Evolutionary conservation across 2,888 invertebrate species (phyloP), one percentile per base, ranked within the genome.

Genomic region (Dione juno): DNA sequence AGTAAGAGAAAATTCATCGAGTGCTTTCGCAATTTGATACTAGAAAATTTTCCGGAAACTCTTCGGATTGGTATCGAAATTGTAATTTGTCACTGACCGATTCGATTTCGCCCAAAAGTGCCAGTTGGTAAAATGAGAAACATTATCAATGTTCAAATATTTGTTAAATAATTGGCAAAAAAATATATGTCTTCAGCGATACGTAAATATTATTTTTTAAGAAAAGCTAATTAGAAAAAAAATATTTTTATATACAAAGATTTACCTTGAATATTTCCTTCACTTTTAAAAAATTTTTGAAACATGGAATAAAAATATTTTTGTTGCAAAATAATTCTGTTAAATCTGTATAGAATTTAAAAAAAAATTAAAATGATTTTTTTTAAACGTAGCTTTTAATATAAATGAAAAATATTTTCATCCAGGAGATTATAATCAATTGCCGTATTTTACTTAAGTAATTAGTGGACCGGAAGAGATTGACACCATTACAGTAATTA

Each of bases 1-100:
- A 81, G 84, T 81, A 80, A 78, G 69, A 86, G 90, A 90, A 90
- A 90, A 90, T 90, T 90, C 83, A 83, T 84, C 81, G 83, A 79
- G 84, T 82, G 78, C 80, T 81, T 78, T 80, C 53, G 81, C 84
- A 87, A 89, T 89, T 90, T 86, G 88, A 83, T 82, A 77, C 73
- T 83, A 78, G 82, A 85, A 88, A 88, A 82, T 85, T 84, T 80
- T 71, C 82, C 82, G 87, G 86, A 87, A 88, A 87, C 86, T 83
- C 84, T 76, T 74, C 66, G 74, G 72, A 77, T 69, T 54, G 58
- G 43, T 35, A 71, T 69, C 41, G 66, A 68, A 63, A 65, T 61
- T 68, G 71, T 53, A 70, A 74, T 66, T 74, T 75, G 71, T 72
- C 70, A 71, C n/a, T 66, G 58, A 67, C 57, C 63, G 41, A 68